Evolutionary conservation across 2,888 invertebrate genomes (phyloP).

Genomic region (Baronia brevicornis): DNA sequence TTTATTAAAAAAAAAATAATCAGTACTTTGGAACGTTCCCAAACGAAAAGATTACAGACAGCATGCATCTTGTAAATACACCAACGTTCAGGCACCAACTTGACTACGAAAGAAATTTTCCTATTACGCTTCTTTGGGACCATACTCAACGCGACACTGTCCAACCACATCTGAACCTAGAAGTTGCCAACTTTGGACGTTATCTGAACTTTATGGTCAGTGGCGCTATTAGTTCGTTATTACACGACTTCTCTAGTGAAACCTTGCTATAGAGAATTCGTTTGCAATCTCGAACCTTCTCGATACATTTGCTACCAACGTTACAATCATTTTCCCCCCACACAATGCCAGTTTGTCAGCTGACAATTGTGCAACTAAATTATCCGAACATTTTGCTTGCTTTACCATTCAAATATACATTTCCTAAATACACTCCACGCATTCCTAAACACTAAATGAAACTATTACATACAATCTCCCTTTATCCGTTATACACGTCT

Average conservation of each 20-base stretch:
- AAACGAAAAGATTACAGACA: conserved; percentile 42
- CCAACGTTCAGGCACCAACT: conserved; percentile 69
- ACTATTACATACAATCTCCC: too few species aligned
- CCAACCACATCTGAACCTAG: conserved; percentile 13
- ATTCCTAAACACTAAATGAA: too few species aligned
- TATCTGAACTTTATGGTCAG: conserved; percentile 1
- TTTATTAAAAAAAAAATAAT: conserved; percentile 61
- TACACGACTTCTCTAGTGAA: conserved; percentile 2
- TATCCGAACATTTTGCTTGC: too few species aligned
- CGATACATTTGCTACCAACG: too few species aligned
- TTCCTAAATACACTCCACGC: too few species aligned
- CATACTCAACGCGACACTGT: conserved; percentile 28
- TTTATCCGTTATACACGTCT: conserved; percentile 25
- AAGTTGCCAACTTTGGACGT: background rate
- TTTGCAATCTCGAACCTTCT: conserved; percentile 11
- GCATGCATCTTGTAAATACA: conserved; percentile 41
- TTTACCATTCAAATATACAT: too few species aligned
- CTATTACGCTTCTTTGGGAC: conserved; percentile 54
- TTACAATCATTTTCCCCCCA: too few species aligned
- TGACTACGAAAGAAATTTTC: conserved; percentile 60
- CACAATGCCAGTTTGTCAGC: too few species aligned
- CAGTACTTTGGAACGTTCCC: conserved; percentile 69
- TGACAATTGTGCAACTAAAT: too few species aligned
- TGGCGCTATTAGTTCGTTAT: conserved; percentile 9
- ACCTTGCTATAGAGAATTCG: conserved; percentile 1